Base-by-base conservation (phyloP, 2,797 vertebrate species). In the Pipistrellus pipistrellus region DNA sequence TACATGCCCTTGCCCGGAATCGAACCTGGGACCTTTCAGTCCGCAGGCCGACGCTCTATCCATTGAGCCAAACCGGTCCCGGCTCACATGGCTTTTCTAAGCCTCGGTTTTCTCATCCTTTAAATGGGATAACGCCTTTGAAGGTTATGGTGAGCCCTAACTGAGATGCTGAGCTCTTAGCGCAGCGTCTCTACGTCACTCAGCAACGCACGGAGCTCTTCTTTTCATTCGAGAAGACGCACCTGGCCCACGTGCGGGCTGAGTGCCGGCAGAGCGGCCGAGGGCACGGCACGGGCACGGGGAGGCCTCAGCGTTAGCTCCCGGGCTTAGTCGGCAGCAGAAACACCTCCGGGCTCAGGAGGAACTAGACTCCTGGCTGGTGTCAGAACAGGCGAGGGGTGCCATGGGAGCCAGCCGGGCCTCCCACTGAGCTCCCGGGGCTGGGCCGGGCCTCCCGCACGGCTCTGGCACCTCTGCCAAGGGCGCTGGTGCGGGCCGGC, bases 401-500 rank as follows among this genome's bases (percentile, higher is more conserved):
- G 4, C 66, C 8, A 2, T 6, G 27, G 27, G 66, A 13, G 2
- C 18, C 13, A 23, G 66, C 23, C 27, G 8, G 3, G 18, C 71
- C 17, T 44, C 68, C 68, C 8, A 3, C 17, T n/a, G 82, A 68
- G 41, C 17, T 11, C 51, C 9, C 2, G 15, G 35, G 0, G 1
- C 62, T 4, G 44, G 44, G 44, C 44, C 2, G 9, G 68, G 38
- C 21, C 55, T 8, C 38, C 6, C 0, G 3, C 14, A 2, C 1
- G 10, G 10, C 77, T 53, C 3, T 0, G 1, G 41, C 20, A 18
- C 38, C 38, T 2, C 2, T 5, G 3, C 48, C 27, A 10, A 35
- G 76, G 6, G 20, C 0, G 0, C 44, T 0, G 4, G 35, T 12
- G 35, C 6, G 7, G 3, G 6, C 6, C 32, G 10, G 46, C 86